Evolutionary conservation across 2,797 vertebrate species (phyloP).

Genomic region (Bryconaethiops microstoma): DNA sequence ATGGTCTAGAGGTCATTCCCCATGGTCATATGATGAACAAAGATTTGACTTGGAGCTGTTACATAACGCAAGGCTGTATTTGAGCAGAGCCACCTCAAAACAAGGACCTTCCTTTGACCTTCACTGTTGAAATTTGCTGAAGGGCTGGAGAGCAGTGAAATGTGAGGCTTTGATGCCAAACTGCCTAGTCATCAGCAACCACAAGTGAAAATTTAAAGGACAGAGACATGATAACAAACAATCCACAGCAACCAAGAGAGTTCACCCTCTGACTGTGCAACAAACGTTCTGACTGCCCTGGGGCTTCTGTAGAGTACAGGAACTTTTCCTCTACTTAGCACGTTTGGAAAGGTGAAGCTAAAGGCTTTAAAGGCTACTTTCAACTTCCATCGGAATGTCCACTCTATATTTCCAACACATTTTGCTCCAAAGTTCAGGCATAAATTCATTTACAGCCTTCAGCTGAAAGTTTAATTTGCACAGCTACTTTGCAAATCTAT

Average conservation of each 20-base stretch:
- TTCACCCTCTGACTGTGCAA: background rate
- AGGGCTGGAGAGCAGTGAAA: background rate
- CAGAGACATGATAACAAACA: slow-evolving; percentile 22
- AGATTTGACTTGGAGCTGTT: background rate
- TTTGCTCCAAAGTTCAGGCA: background rate
- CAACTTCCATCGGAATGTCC: slow-evolving; percentile 20
- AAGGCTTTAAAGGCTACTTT: slow-evolving; percentile 14
- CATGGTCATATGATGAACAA: slow-evolving; percentile 6
- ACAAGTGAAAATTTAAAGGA: slow-evolving; percentile 6
- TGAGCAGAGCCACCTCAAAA: slow-evolving; percentile 12
- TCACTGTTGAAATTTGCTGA: slow-evolving; percentile 10
- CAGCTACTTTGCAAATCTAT: too few relatives aligned
- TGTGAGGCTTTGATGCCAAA: slow-evolving; percentile 16
- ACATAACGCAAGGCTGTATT: background rate
- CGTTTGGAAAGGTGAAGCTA: background rate
- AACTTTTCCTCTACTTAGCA: slow-evolving; percentile 7
- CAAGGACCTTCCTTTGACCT: slow-evolving; percentile 35
- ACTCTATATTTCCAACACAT: background rate
- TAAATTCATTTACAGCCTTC: background rate
- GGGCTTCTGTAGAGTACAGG: background rate
- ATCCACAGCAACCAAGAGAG: background rate
- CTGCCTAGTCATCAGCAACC: background rate
- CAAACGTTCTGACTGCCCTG: background rate
- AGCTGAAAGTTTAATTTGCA: too few relatives aligned
- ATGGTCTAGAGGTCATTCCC: slow-evolving; percentile 27